A percentile compares a stretch with the other conserved stretches of the same genome.
Evolutionary conservation across 2,888 invertebrate genomes (phyloP).

Genomic region (Nebria brevicollis): DNA sequence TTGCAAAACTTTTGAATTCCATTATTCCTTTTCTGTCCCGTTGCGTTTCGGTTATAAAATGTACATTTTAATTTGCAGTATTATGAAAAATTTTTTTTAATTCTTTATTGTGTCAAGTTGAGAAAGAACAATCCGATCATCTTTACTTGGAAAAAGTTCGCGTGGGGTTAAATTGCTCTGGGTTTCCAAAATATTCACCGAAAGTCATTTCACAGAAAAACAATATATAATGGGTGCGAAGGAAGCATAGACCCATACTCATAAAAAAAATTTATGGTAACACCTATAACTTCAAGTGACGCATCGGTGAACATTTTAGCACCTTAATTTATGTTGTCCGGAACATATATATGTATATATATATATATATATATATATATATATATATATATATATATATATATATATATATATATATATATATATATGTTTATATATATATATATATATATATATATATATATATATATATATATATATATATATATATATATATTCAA

Average conservation of each 20-base stretch:
- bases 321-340: too few relatives aligned
- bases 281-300: too few relatives aligned
- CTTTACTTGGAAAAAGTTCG: not conserved
- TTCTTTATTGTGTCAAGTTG: not conserved
- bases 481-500: too few relatives aligned
- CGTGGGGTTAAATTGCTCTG: not conserved
- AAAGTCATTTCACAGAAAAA: not conserved
- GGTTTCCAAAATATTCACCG: not conserved
- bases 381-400: too few relatives aligned
- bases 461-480: too few relatives aligned
- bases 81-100: slow-evolving; percentile 16
- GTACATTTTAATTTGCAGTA: not conserved
- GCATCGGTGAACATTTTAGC: too few relatives aligned
- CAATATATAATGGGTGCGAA: not conserved
- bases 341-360: too few relatives aligned
- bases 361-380: too few relatives aligned
- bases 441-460: too few relatives aligned
- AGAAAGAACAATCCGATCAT: not conserved
- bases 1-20: slow-evolving; percentile 14
- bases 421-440: too few relatives aligned
- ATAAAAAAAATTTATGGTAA: too few relatives aligned
- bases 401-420: too few relatives aligned
- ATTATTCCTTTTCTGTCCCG: slow-evolving; percentile 13
- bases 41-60: not conserved
- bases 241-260: not conserved